Evolutionary conservation across 1,140 invertebrate genomes (phyloP), one percentile per base, ranked within the genome.

Genomic region (Aphelenchoides besseyi): DNA sequence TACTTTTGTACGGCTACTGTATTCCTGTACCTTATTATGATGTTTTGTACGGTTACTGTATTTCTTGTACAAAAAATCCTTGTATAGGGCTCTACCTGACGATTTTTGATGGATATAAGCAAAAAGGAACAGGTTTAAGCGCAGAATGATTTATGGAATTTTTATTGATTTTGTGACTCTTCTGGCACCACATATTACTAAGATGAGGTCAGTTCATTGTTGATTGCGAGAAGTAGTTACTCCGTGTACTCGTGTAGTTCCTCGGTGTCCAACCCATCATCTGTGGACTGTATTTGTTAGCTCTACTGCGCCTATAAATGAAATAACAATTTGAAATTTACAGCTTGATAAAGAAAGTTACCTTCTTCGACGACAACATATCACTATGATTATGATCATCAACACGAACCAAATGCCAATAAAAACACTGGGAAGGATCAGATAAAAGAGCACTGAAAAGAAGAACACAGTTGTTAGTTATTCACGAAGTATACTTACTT

Each of bases 261-360:
- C 55, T 5, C 18, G 55, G 55, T 8, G 55, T 16, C 5, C 5
- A 70, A 2, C 69, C 52, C 69, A 70, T 18, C 67, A 70, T 69
- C 70, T 70, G 63, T n/a, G 69, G 69, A 29, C 12, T 30, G 29
- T 70, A 70, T 41, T 70, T 71, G 69, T 16, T 70, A 3, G 35
- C 9, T 8, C 69, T 67, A 29, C 30, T 70, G 2, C 67, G 70
- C 30, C 69, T 68, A n/a, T 57, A 61, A 36, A 64, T n/a, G 33
- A 30, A 2, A 16, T 64, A 70, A 54, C 23, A 12, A 62, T 8
- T 68, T 5, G 30, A 69, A 69, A 8, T 1, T 55, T 29, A 68
- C 16, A 18, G 32, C 23, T n/a, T 12, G 23, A 37, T 9, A 52
- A 67, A 18, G 33, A 67, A 32, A 32, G 1, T 67, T 23, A 52